phyloP scores from a whole-genome alignment of 2,113 vertebrate genomes.

The Sebastes schlegelii region DNA sequence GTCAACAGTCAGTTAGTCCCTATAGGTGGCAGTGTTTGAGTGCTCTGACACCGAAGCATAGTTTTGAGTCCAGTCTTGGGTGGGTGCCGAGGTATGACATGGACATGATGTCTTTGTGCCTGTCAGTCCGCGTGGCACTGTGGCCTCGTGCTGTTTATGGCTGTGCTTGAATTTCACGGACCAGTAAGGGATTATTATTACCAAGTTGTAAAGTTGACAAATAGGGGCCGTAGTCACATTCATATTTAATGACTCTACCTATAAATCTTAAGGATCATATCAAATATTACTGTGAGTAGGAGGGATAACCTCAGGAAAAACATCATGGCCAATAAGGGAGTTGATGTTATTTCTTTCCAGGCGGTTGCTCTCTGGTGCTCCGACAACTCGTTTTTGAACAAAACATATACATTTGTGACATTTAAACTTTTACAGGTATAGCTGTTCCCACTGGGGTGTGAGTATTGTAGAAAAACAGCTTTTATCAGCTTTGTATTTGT shows the following conservation, averaged over 20 bases:
- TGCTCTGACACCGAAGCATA: constrained; percentile 25
- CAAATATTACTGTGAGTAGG: constrained; percentile 17
- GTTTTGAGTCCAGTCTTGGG: background rate
- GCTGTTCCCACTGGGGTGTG: background rate
- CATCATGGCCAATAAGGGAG: background rate
- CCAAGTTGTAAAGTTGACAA: constrained; percentile 44
- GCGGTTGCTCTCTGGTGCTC: background rate
- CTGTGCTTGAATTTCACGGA: constrained; percentile 59
- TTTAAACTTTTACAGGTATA: background rate
- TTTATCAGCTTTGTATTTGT: constrained; percentile 8
- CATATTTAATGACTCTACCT: constrained; percentile 45
- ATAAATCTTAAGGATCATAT: constrained; percentile 43
- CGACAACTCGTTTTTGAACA: constrained; percentile 3
- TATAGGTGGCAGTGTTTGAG: constrained; percentile 75
- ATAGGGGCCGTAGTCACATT: constrained; percentile 19
- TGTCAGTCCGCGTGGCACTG: constrained; percentile 19
- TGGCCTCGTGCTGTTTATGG: constrained; percentile 42
- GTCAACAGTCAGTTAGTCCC: constrained; percentile 2
- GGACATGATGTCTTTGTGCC: background rate
- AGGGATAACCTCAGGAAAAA: constrained; percentile 9
- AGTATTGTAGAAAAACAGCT: background rate
- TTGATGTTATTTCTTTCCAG: constrained; percentile 15
- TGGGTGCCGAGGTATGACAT: constrained; percentile 17
- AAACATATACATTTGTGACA: constrained; percentile 5
- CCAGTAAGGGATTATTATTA: constrained; percentile 37